Base-by-base conservation (phyloP, 2,113 vertebrate genomes). In the Menura novaehollandiae region DNA sequence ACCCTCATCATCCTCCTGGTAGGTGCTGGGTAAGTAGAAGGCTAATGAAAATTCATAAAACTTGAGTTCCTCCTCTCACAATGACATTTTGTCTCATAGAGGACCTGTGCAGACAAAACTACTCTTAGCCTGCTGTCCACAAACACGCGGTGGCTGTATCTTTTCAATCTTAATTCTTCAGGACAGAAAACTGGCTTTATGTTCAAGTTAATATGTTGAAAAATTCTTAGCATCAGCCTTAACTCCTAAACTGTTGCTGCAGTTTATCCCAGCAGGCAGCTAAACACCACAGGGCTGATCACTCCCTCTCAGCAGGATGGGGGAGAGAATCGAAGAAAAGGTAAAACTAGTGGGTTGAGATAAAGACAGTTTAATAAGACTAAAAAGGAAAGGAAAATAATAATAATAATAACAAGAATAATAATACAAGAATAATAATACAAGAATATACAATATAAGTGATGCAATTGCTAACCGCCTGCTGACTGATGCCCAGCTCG, bases 271-370 rank as follows among this genome's bases (percentile, higher is more conserved):
- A 67, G 62, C 68, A 81, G 60, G 47, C 41, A 80, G 47, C 41
- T 68, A 62, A 55, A 68, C 22, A 44, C 35, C 35, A 69, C 20
- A 63, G 16, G 43, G 47, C 23, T 7, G 32, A 74, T 68, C 41
- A 30, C 27, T 75, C 56, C 23, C 32, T 41, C 69, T 20, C 35
- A 39, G 49, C 26, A 7, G 23, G 55, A 63, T 0, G 0, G 23
- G 27, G 13, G 2, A n/a, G 11, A 87, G 19, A 44, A 44, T 11
- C 7, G 11, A 62, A 69, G 37, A 56, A 51, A 62, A 69, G 9
- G 8, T 87, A 62, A 81, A 69, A 56, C 4, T 17, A 49, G 23
- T 39, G 35, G 23, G 23, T 30, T 62, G 35, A 33, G 47, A 68
- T 43, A 81, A 68, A 68, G 32, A n/a, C 16, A 43, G 26, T 68